These are phyloP conservation scores for Resseliella maxima DNA, from an alignment of 2,888 invertebrate genomes.

Conservation along the genomic window DNA sequence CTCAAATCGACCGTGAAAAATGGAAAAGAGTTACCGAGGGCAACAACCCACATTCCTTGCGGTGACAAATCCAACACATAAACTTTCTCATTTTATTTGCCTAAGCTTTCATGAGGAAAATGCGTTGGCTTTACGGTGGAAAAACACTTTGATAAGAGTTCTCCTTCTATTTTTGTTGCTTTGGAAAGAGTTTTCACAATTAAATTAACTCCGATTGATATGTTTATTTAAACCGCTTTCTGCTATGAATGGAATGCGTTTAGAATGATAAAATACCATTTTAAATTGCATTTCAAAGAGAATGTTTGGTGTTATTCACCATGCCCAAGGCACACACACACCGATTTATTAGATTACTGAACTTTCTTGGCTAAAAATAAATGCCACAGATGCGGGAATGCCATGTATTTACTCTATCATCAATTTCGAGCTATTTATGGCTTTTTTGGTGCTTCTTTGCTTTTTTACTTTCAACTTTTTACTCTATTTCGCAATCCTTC, in stretches of 20 bases:
- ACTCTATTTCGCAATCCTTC: not conserved
- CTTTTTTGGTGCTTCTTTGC: not conserved
- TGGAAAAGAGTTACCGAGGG: not conserved
- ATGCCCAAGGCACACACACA: not conserved
- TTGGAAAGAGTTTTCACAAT: not conserved
- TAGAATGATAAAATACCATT: too few relatives aligned
- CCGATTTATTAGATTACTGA: constrained; percentile 25
- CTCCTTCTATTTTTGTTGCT: not conserved
- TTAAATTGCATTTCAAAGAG: too few relatives aligned
- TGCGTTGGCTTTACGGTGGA: too few relatives aligned
- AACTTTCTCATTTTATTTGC: too few relatives aligned
- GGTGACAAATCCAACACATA: not conserved
- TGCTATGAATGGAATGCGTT: not conserved
- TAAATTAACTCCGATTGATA: not conserved
- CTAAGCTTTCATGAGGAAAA: too few relatives aligned
- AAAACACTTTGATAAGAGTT: too few relatives aligned
- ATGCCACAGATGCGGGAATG: not conserved
- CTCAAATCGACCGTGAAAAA: constrained; percentile 13
- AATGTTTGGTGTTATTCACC: not conserved
- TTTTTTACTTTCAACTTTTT: not conserved
- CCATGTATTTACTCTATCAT: not conserved
- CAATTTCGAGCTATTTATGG: not conserved
- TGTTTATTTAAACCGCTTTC: not conserved
- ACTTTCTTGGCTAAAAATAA: constrained; percentile 13
- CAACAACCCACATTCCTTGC: not conserved